phyloP scores from a whole-genome alignment of 2,113 vertebrate species.

The Merops nubicus region DNA sequence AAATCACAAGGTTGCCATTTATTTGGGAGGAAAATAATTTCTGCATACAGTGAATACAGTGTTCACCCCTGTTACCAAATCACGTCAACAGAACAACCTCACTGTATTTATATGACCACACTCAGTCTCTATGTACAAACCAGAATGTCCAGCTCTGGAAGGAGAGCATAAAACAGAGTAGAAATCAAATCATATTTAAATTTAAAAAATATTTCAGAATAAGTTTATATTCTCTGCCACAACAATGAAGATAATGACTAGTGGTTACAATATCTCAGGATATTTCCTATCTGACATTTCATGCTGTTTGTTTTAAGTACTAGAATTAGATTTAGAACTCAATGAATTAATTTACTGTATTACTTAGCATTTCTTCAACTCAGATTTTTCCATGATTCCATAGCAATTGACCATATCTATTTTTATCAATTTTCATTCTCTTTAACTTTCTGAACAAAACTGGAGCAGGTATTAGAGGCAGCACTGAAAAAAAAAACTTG shows the following conservation, averaged over 20 bases:
- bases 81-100: background rate
- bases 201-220: background rate
- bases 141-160: background rate
- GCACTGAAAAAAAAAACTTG: background rate
- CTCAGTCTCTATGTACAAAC: background rate
- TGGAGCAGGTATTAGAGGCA: background rate
- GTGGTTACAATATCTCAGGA: background rate
- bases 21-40: background rate
- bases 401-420: background rate
- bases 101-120: background rate
- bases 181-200: background rate
- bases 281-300: background rate
- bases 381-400: background rate
- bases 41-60: background rate
- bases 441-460: background rate
- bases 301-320: background rate
- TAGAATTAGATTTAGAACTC: background rate
- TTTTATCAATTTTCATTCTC: background rate
- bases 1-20: background rate
- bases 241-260: background rate
- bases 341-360: background rate
- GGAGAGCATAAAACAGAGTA: background rate
- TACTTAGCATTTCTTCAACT: background rate
- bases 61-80: background rate
- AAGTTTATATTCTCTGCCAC: background rate